Evolutionary conservation across 1,140 invertebrate genomes (phyloP), one percentile per base, ranked within the genome.

Genomic region (Bilobella aurantiaca): DNA sequence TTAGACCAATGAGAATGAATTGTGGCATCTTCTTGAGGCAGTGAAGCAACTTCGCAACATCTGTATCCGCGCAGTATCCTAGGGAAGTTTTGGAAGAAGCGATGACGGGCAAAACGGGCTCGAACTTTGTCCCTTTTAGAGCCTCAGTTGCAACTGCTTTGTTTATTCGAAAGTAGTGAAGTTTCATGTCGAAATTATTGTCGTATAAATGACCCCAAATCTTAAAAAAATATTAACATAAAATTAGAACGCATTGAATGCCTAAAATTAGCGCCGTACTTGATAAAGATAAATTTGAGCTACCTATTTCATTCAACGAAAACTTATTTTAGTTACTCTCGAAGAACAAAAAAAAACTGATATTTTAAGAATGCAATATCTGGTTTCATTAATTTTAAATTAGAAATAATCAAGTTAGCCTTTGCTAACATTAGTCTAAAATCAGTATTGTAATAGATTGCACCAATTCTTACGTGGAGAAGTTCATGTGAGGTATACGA

Each of bases 61-160:
- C 56, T 8, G 34, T 18, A 5, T 29, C 27, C 3, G 29, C 27
- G 23, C 62, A 64, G 31, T 59, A 68, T 1, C 62, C 63, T 14
- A 68, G 3, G 1, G 31, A 23, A 1, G 58, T 30, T 32, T 47
- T 32, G 28, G 46, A 37, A 18, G 18, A 3, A 12, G 18, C 34
- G 14, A 27, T 30, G 18, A 68, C 32, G 5, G 14, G 62, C 2
- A 68, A 12, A 27, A 56, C 58, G 12, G 66, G 66, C 2, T 63
- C 32, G 25, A 65, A 68, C 32, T 59, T 64, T 31, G 66, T 68
- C 2, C 47, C 62, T 23, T 2, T 30, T 1, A 68, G 47, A 18
- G 66, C 62, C 12, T 58, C 2, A 1, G n/a, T 3, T 3, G 42
- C 21, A 25, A 68, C 62, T 21, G 56, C 30, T n/a, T 16, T 3